Conservation (phyloP, 1,140 invertebrate species). For the Conus ventricosus region DNA sequence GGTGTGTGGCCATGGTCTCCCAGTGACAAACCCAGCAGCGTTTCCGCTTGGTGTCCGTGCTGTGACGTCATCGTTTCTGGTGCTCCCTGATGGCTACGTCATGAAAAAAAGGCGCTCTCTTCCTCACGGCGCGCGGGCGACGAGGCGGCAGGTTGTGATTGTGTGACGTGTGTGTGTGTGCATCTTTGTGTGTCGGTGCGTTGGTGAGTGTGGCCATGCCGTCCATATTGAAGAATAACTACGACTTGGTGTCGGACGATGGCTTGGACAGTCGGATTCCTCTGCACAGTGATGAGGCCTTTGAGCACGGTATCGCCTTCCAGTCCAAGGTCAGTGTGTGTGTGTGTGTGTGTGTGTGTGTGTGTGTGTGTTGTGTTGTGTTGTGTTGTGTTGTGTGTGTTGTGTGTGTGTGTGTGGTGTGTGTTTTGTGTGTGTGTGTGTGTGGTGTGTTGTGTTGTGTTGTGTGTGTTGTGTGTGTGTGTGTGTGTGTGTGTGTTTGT, state of each 20-base stretch:
- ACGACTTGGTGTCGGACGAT: conserved; percentile 95
- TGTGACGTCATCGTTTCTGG: neutral
- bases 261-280: conserved; percentile 95
- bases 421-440: no score
- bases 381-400: no score
- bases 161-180: no score
- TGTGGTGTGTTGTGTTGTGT: no score
- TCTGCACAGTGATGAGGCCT: conserved; percentile 95
- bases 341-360: no score
- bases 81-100: neutral
- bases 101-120: neutral
- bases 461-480: no score
- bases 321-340: conserved; percentile 90
- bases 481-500: no score
- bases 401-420: no score
- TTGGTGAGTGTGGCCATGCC: conserved; percentile 42
- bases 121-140: neutral
- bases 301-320: conserved; percentile 96
- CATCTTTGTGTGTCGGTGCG: neutral
- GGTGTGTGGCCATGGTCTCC: no score
- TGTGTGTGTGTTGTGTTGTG: no score
- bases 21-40: no score
- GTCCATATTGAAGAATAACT: conserved; percentile 75
- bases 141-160: neutral
- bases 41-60: neutral